Evolutionary conservation across 2,113 vertebrate species (phyloP).

Genomic region (Lophochroa leadbeateri): DNA sequence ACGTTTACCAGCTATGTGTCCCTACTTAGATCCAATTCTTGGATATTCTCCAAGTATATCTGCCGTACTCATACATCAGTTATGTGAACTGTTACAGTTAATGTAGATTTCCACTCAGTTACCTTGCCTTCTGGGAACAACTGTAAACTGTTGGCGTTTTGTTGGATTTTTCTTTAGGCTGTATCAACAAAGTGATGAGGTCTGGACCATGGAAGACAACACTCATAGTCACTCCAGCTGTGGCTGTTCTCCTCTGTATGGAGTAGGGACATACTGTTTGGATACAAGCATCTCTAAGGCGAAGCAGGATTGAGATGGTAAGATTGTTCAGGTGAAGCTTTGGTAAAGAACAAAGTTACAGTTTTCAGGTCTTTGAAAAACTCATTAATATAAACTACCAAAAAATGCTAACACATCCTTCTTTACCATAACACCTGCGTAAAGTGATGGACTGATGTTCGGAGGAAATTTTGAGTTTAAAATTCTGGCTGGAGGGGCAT

Average conservation of each 20-base stretch:
- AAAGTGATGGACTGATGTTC: background rate
- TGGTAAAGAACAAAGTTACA: background rate
- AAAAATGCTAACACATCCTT: background rate
- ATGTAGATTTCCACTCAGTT: background rate
- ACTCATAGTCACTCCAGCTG: background rate
- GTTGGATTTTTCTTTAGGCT: background rate
- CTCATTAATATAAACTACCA: background rate
- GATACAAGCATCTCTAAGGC: fast-evolving
- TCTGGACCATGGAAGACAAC: background rate
- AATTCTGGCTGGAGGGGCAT: background rate
- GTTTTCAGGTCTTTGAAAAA: background rate
- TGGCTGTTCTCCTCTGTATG: background rate
- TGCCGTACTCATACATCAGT: background rate
- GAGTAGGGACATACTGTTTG: background rate
- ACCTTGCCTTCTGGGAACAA: background rate
- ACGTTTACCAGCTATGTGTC: background rate
- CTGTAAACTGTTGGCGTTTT: background rate
- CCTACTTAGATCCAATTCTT: background rate
- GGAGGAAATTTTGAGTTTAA: background rate
- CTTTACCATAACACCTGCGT: background rate
- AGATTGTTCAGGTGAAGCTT: background rate
- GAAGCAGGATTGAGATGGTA: background rate
- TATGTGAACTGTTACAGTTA: background rate
- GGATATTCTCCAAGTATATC: background rate
- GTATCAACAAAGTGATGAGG: background rate